Percentiles rank a stretch among this genome's conserved stretches.
phyloP scores from a whole-genome alignment of 2,888 invertebrate genomes.

The Limulus polyphemus region DNA sequence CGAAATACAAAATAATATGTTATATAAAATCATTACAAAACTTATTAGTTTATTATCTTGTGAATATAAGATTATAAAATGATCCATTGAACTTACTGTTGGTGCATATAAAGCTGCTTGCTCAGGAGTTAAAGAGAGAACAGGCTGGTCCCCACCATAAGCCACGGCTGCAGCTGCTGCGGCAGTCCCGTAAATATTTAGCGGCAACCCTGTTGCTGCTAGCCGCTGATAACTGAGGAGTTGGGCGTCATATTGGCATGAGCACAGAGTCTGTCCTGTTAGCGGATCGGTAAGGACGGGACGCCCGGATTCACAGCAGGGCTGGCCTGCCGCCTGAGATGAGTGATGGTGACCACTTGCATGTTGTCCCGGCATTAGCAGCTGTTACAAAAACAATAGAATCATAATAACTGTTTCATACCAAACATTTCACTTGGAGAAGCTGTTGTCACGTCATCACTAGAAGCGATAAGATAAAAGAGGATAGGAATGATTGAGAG shows the following conservation, averaged over 20 bases:
- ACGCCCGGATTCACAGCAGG: slow-evolving; percentile 80
- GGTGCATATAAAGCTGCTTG: slow-evolving; percentile 39
- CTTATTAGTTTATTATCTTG: no score
- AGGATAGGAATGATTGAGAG: no score
- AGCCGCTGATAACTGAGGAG: slow-evolving; percentile 43
- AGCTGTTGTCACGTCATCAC: no score
- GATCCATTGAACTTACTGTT: slow-evolving; percentile 32
- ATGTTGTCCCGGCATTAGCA: slow-evolving; percentile 21
- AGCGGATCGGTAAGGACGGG: slow-evolving; percentile 76
- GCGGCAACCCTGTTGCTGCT: slow-evolving; percentile 24
- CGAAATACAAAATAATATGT: no score
- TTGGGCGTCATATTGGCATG: slow-evolving; percentile 84
- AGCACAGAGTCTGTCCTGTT: slow-evolving; percentile 83
- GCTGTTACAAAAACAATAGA: slow-evolving; percentile 6
- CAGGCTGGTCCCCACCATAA: slow-evolving; percentile 56
- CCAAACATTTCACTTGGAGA: no score
- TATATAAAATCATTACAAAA: no score
- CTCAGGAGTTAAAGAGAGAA: slow-evolving; percentile 35
- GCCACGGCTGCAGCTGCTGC: slow-evolving; percentile 24
- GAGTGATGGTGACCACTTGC: slow-evolving; percentile 12
- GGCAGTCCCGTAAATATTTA: slow-evolving; percentile 24
- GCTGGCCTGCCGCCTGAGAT: slow-evolving; percentile 12
- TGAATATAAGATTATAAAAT: no score
- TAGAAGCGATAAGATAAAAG: no score
- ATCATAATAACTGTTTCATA: no score